These are phyloP conservation scores for Hydrotaea cyrtoneurina DNA, from an alignment of 2,888 invertebrate species.

Conservation along the genomic window DNA sequence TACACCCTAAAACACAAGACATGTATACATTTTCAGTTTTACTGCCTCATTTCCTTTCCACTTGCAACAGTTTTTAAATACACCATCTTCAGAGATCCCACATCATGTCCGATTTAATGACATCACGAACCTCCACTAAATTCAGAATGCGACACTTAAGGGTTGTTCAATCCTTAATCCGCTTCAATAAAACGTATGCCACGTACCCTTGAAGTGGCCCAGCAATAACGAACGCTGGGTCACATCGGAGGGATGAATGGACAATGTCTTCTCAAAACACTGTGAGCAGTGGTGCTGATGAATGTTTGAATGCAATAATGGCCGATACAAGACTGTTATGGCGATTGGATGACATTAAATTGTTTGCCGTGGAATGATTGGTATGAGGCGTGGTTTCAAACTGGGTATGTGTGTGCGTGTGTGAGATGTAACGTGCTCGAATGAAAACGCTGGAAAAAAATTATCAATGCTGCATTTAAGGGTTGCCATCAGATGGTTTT, in stretches of 20 bases:
- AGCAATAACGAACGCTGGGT: conserved; percentile 3
- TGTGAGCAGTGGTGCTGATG: background rate
- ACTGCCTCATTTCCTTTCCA: background rate
- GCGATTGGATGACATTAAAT: background rate
- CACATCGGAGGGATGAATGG: background rate
- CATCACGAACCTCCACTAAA: conserved; percentile 73
- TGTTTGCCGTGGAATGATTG: conserved; percentile 27
- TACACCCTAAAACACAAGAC: too few species aligned
- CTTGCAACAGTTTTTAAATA: conserved; percentile 35
- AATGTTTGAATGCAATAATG: background rate
- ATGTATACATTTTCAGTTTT: too few species aligned
- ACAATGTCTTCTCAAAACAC: background rate
- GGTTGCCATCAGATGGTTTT: conserved; percentile 1
- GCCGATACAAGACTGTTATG: background rate
- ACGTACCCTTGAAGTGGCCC: conserved; percentile 63
- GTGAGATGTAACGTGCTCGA: background rate
- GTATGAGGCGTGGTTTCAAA: conserved; percentile 21
- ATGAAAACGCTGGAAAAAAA: background rate
- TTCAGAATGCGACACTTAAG: conserved; percentile 72
- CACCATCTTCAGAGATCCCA: background rate
- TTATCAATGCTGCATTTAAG: background rate
- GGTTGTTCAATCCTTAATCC: conserved; percentile 74
- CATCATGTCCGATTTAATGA: conserved; percentile 65
- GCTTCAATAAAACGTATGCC: conserved; percentile 73
- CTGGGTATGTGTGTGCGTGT: background rate